Percentiles rank a stretch among this genome's conserved stretches.
Evolutionary conservation across 2,113 vertebrate species (phyloP).

Genomic region (Podarcis raffonei): DNA sequence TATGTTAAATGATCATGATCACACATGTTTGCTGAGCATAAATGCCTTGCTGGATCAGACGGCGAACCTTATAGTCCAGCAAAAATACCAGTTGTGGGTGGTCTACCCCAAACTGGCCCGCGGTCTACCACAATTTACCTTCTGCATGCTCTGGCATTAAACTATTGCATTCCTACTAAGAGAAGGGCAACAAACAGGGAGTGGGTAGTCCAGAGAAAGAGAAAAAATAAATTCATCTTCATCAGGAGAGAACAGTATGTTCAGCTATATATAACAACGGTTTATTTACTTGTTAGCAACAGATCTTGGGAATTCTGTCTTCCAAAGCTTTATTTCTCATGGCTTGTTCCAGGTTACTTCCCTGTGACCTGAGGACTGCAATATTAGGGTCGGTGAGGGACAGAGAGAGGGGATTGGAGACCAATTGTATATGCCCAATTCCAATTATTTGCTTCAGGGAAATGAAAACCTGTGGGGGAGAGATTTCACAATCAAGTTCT

Average conservation of each 20-base stretch:
- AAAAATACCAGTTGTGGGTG: neutral
- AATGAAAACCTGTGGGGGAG: neutral
- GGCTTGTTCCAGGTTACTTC: no score
- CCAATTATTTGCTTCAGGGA: neutral
- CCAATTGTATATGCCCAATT: conserved; percentile 32
- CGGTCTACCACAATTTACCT: neutral
- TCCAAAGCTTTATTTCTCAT: neutral
- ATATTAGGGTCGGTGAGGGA: neutral
- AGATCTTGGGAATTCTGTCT: neutral
- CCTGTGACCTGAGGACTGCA: no score
- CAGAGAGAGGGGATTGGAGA: neutral
- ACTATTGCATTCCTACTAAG: conserved; percentile 48
- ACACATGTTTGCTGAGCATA: neutral
- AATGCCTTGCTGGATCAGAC: neutral
- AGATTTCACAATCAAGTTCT: no score
- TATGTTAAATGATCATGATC: neutral
- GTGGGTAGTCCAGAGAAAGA: conserved; percentile 31
- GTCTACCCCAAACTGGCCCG: neutral
- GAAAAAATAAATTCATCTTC: conserved; percentile 64
- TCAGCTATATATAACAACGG: conserved; percentile 44
- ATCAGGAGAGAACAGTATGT: conserved; percentile 46
- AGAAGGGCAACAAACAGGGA: conserved; percentile 59
- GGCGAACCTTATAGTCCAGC: neutral
- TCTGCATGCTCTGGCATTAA: neutral
- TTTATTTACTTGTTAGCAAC: neutral